A percentile compares a stretch with the other conserved stretches of the same genome.
Evolutionary conservation across 2,888 invertebrate species (phyloP).

Genomic region (Drosophila paramelanica): DNA sequence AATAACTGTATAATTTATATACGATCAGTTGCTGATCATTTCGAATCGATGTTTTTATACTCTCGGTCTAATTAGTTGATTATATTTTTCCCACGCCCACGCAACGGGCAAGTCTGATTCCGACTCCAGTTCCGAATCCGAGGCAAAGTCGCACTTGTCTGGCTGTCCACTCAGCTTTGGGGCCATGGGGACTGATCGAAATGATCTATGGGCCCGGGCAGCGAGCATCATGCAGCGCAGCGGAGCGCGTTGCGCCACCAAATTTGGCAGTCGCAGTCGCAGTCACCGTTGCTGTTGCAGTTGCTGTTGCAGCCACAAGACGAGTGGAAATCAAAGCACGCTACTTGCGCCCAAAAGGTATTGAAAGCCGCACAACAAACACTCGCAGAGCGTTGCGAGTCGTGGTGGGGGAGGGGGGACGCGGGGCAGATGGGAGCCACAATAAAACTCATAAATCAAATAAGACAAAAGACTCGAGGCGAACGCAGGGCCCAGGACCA

Average conservation of each 20-base stretch:
- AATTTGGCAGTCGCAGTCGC: conserved; percentile 62
- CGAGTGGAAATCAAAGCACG: conserved; percentile 70
- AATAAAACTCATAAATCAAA: conserved; percentile 84
- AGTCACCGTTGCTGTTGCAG: neutral
- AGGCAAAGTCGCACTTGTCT: conserved; percentile 57
- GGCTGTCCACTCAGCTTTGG: conserved; percentile 8
- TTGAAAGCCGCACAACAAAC: conserved; percentile 49
- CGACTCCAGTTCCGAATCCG: neutral
- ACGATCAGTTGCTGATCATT: neutral
- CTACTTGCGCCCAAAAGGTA: conserved; percentile 63
- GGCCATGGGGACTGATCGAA: conserved; percentile 50
- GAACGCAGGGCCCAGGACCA: conserved; percentile 65
- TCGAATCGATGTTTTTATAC: conserved; percentile 7
- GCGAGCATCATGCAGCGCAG: conserved; percentile 44
- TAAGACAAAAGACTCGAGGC: conserved; percentile 81
- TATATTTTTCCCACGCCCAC: conserved; percentile 74
- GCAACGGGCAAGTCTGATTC: conserved; percentile 33
- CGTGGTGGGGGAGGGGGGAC: neutral
- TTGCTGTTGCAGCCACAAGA: conserved; percentile 34
- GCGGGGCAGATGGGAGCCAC: conserved; percentile 50
- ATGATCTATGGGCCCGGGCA: conserved; percentile 64
- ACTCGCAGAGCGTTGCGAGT: conserved; percentile 21
- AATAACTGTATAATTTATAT: neutral
- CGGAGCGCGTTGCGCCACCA: conserved; percentile 49
- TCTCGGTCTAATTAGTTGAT: conserved; percentile 63